phyloP scores from a whole-genome alignment of 1,140 invertebrate species.

The Cephus cinctus region DNA sequence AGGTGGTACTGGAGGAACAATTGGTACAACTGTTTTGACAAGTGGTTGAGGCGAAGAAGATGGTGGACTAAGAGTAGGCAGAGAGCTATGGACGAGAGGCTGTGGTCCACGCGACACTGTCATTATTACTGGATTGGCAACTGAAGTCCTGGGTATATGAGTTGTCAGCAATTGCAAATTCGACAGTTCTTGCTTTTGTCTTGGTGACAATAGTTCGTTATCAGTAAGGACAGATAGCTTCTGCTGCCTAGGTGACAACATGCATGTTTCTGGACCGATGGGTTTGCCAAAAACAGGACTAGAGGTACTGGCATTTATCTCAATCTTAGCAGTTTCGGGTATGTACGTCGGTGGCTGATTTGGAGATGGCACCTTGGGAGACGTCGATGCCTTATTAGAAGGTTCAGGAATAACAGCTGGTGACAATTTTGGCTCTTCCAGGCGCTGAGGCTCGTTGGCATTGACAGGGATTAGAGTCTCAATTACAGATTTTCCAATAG shows the following conservation, averaged over 20 bases:
- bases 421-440: conserved; percentile 49
- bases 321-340: conserved; percentile 52
- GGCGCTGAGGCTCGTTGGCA: conserved; percentile 32
- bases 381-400: conserved; percentile 48
- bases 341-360: conserved; percentile 53
- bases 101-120: conserved; percentile 38
- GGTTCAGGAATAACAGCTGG: conserved; percentile 44
- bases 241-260: conserved; percentile 31
- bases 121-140: conserved; percentile 58
- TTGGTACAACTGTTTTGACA: conserved; percentile 43
- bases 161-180: conserved; percentile 43
- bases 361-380: conserved; percentile 51
- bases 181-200: conserved; percentile 41
- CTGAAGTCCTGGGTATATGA: conserved; percentile 45
- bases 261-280: conserved; percentile 16
- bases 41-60: conserved; percentile 33
- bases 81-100: conserved; percentile 11
- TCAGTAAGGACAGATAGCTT: conserved; percentile 29
- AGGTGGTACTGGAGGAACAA: conserved; percentile 27
- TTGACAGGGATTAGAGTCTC: conserved; percentile 47
- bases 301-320: conserved; percentile 42
- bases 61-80: conserved; percentile 27
- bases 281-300: conserved; percentile 38
- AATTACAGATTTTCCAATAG: conserved; percentile 43
- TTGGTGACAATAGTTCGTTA: conserved; percentile 34